Evolutionary conservation across 1,140 invertebrate species (phyloP).

Genomic region (Diabrotica undecimpunctata): DNA sequence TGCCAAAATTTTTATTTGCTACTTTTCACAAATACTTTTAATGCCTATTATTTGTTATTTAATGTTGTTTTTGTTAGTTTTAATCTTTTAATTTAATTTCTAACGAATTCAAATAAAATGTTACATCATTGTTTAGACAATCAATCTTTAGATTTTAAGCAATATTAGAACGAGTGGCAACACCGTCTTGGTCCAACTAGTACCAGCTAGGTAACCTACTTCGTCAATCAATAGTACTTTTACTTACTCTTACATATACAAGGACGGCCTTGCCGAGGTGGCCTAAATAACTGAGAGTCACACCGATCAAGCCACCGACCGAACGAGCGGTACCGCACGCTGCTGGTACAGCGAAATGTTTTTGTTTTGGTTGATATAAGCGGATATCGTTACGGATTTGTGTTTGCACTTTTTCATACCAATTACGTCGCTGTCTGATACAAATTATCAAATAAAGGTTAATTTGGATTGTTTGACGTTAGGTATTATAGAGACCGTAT

Average conservation of each 20-base stretch:
- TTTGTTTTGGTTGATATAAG: conserved; percentile 15
- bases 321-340: background rate
- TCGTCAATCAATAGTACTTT: conserved; percentile 13
- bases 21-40: too few species aligned
- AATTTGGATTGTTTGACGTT: too few species aligned
- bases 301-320: conserved; percentile 7
- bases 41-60: too few species aligned
- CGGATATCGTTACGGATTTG: conserved; percentile 16
- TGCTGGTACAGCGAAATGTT: background rate
- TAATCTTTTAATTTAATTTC: too few species aligned
- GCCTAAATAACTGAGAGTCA: conserved; percentile 15
- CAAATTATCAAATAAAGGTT: too few species aligned
- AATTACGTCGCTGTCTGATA: background rate
- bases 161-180: background rate
- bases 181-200: background rate
- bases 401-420: background rate
- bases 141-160: too few species aligned
- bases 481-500: too few species aligned
- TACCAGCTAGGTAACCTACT: conserved; percentile 15
- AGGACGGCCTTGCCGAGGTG: conserved; percentile 16
- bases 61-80: too few species aligned
- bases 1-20: too few species aligned
- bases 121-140: too few species aligned
- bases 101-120: too few species aligned
- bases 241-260: conserved; percentile 20